Evolutionary conservation across 2,888 invertebrate genomes (phyloP), one percentile per base, ranked within the genome.

Genomic region (Zaprionus obscuricornis): DNA sequence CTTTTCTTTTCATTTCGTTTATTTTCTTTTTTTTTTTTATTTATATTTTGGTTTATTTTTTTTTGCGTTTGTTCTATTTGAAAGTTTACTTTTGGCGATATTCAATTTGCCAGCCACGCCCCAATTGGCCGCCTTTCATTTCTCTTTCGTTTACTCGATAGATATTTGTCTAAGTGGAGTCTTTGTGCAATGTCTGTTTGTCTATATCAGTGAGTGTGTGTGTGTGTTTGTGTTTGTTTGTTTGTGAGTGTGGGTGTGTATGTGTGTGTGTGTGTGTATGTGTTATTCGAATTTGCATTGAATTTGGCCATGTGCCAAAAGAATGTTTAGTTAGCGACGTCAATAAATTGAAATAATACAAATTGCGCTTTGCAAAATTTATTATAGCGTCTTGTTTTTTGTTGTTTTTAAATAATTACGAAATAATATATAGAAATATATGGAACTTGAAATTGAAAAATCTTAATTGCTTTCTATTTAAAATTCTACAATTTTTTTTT

Each of bases 311-410:
- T 29, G 2, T 43, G 85, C 81, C 81, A 81, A 62, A 46, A 55
- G 58, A 74, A 81, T 84, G 81, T 84, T 81, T 71, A 51, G 58
- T 69, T 66, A 66, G 66, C 59, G 57, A 59, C 77, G 66, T 76
- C 74, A 66, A 75, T 75, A 59, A 67, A 74, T 79, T 62, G 65
- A 79, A 77, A 77, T 72, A 62, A 82, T 72, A 64, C 66, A 68
- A 75, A 73, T 78, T 66, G 56, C 62, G n/a, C n/a, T n/a, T n/a
- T n/a, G n/a, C n/a, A n/a, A n/a, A n/a, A n/a, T n/a, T n/a, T n/a
- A n/a, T n/a, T n/a, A n/a, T n/a, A n/a, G n/a, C n/a, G n/a, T n/a
- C n/a, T n/a, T n/a, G n/a, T n/a, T n/a, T n/a, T n/a, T n/a, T n/a
- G n/a, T n/a, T n/a, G n/a, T n/a, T n/a, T n/a, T n/a, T n/a, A n/a